Evolutionary conservation across 2,113 vertebrate genomes (phyloP).

Genomic region (Aleadryas rufinucha): DNA sequence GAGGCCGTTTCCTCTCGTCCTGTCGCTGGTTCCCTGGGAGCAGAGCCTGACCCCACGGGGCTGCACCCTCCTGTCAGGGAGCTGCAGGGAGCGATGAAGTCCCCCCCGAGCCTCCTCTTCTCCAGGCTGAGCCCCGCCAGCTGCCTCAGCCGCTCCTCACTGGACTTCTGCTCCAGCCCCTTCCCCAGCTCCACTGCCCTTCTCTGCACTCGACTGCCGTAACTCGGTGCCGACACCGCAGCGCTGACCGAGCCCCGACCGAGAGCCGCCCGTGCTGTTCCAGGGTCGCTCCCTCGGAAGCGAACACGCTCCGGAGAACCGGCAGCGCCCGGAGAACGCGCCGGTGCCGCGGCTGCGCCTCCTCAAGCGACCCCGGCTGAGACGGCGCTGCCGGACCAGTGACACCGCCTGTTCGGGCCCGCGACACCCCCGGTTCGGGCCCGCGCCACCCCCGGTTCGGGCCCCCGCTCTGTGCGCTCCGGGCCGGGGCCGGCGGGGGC

Average conservation of each 20-base stretch:
- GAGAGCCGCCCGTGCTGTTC: background rate
- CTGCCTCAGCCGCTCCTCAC: background rate
- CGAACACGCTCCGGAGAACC: no score
- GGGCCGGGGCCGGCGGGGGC: background rate
- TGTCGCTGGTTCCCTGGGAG: background rate
- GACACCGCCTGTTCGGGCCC: background rate
- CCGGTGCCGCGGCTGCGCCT: background rate
- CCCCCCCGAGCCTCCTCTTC: background rate
- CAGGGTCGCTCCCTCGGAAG: background rate
- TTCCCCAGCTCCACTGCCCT: background rate
- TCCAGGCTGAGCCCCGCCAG: background rate
- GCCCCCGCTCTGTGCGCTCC: background rate
- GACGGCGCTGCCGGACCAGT: background rate
- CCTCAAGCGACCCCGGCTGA: no score
- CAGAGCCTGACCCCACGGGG: accelerated
- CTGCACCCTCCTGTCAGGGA: background rate
- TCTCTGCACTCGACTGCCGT: background rate
- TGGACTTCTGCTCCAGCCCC: background rate
- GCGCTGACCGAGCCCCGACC: background rate
- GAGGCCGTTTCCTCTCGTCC: background rate
- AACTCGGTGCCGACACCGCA: background rate
- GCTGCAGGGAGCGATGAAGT: accelerated
- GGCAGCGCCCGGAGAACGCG: background rate
- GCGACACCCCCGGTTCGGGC: background rate
- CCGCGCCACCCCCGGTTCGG: no score